Percentiles rank a stretch among this genome's conserved stretches.
These are phyloP conservation scores for Himalopsyche japonica DNA, from an alignment of 2,888 invertebrate genomes.

Conservation along the genomic window DNA sequence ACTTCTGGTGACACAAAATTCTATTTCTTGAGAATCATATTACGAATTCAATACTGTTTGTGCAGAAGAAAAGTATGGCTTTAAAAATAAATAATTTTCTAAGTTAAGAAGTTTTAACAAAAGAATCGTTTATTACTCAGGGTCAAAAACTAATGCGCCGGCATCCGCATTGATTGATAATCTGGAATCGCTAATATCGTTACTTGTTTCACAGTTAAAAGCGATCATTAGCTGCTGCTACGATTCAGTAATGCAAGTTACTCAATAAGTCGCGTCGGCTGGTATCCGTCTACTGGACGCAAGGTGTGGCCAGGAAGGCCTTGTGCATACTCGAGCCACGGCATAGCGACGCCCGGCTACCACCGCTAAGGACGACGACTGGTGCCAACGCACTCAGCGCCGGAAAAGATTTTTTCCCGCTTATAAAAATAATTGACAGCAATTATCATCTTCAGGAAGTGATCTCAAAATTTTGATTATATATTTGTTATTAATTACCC, in stretches of 20 bases:
- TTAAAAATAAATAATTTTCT: no score
- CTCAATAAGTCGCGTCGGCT: neutral
- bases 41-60: no score
- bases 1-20: no score
- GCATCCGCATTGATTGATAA: neutral
- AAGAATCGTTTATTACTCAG: neutral
- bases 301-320: constrained; percentile 38
- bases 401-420: neutral
- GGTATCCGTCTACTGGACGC: neutral
- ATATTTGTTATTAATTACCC: no score
- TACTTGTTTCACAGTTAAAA: neutral
- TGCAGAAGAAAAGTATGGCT: no score
- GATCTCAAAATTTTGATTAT: no score
- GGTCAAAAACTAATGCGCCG: neutral
- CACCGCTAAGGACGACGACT: neutral
- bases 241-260: neutral
- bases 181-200: neutral
- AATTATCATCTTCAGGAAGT: neutral
- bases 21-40: no score
- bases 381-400: neutral
- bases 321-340: constrained; percentile 30
- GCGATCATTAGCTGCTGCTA: neutral
- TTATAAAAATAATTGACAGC: neutral
- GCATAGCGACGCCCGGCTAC: neutral
- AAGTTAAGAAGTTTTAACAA: no score